Evolutionary conservation across 1,140 invertebrate species (phyloP).

Genomic region (Drosophila gunungcola): DNA sequence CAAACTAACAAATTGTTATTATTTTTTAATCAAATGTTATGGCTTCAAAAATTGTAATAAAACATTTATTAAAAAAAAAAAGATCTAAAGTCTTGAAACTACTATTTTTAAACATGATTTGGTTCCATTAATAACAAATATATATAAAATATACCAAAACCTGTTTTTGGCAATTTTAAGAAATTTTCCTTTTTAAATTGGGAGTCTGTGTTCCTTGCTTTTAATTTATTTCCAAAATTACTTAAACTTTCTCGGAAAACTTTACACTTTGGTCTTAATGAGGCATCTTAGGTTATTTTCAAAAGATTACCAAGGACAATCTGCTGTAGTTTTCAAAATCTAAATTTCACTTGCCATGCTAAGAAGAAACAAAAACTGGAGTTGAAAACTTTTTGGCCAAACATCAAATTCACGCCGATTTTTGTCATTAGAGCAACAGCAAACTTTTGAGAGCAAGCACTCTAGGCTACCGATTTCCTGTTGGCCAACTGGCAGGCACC

Average conservation of each 20-base stretch:
- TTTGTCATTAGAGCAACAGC: constrained; percentile 75
- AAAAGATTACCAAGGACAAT: constrained; percentile 22
- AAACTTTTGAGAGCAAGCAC: constrained; percentile 57
- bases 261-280: constrained; percentile 2
- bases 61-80: no score
- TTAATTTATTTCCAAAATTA: neutral
- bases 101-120: no score
- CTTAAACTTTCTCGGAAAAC: no score
- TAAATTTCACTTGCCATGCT: constrained; percentile 34
- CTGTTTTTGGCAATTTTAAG: no score
- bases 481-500: neutral
- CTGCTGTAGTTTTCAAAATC: constrained; percentile 40
- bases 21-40: no score
- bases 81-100: no score
- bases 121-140: no score
- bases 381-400: constrained; percentile 53
- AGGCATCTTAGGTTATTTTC: constrained; percentile 25
- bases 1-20: no score
- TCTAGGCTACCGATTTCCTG: constrained; percentile 39
- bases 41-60: no score
- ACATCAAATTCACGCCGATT: constrained; percentile 80
- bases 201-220: no score
- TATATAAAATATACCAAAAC: no score
- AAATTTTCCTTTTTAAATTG: no score
- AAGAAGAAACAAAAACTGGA: constrained; percentile 31